phyloP scores from a whole-genome alignment of 2,113 vertebrate species.

The Festucalex cinctus region DNA sequence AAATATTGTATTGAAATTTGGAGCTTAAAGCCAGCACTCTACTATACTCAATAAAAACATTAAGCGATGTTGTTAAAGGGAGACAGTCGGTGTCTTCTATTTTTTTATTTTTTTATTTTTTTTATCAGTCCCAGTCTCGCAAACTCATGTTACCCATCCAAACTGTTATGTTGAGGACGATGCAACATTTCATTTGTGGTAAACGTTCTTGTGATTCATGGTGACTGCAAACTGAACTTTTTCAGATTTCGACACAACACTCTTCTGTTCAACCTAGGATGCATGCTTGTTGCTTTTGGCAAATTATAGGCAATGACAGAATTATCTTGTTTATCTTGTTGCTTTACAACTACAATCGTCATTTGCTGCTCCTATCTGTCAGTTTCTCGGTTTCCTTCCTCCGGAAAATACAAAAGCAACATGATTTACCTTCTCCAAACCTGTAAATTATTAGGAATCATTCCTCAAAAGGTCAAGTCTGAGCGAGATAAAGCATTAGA shows the following conservation, averaged over 20 bases:
- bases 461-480: background rate
- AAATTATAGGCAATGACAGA: background rate
- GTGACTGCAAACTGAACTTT: conserved; percentile 21
- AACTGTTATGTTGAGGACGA: conserved; percentile 18
- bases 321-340: background rate
- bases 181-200: conserved; percentile 33
- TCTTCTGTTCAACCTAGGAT: background rate
- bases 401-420: conserved; percentile 7
- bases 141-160: background rate
- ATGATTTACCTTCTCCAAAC: conserved; percentile 13
- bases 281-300: background rate
- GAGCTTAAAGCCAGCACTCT: background rate
- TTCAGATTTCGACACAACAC: conserved; percentile 27
- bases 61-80: background rate
- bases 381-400: conserved; percentile 1
- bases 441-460: conserved; percentile 16
- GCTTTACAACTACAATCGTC: background rate
- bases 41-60: background rate
- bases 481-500: conserved; percentile 3
- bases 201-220: conserved; percentile 40
- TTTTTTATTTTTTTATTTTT: too few relatives aligned
- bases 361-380: background rate
- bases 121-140: background rate
- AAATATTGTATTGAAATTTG: background rate
- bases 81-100: background rate